These are phyloP conservation scores for Pachypanchax playfairii DNA, from an alignment of 2,113 vertebrate genomes.

Conservation along the genomic window DNA sequence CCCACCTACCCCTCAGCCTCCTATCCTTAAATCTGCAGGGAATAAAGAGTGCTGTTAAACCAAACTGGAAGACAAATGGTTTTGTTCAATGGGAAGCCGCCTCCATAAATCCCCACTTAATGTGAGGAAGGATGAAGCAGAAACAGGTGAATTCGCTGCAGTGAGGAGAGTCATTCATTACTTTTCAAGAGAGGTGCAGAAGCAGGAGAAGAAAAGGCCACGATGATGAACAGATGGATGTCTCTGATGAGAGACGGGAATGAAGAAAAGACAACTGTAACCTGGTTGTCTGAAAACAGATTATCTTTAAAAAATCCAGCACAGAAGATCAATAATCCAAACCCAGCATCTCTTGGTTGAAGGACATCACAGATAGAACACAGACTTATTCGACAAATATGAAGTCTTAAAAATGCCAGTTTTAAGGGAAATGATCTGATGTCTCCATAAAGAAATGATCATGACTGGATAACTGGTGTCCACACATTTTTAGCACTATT, in stretches of 20 bases:
- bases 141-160: constrained; percentile 73
- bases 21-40: constrained; percentile 77
- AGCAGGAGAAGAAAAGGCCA: constrained; percentile 34
- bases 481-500: too few relatives aligned
- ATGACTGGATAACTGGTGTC: too few relatives aligned
- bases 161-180: constrained; percentile 69
- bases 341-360: background rate
- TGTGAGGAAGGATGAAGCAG: constrained; percentile 72
- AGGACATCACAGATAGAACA: background rate
- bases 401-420: too few relatives aligned
- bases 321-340: background rate
- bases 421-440: too few relatives aligned
- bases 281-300: background rate
- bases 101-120: constrained; percentile 79
- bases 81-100: constrained; percentile 76
- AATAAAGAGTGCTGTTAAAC: constrained; percentile 78
- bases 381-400: too few relatives aligned
- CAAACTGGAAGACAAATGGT: constrained; percentile 81
- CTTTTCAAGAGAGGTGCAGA: constrained; percentile 43
- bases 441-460: too few relatives aligned
- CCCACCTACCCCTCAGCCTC: constrained; percentile 42
- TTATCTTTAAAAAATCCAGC: background rate
- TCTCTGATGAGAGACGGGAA: constrained; percentile 12
- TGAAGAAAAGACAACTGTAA: background rate
- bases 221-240: constrained; percentile 54